Base-by-base conservation (phyloP, 2,797 vertebrate genomes). In the Lutjanus campechanus region DNA sequence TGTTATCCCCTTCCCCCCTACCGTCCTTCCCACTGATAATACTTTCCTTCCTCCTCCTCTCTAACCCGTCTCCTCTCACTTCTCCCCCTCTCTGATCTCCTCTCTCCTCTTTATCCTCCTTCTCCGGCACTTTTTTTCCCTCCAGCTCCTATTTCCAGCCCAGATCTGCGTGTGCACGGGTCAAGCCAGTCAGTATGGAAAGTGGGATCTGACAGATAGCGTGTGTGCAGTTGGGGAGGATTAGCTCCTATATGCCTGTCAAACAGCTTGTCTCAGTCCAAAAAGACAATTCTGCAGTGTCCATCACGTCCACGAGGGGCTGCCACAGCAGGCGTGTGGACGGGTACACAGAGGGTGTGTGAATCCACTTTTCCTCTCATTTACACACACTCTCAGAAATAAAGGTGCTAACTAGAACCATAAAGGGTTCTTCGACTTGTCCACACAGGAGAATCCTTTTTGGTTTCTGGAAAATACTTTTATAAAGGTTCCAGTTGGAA, bases 281-380 rank as follows among this genome's bases (percentile, higher is more conserved):
- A 65, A 54, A 20, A 60, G 56, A 70, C 56, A 8, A 15, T 50
- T 55, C n/a, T 76, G 81, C 79, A 82, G 5, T 80, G 75, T 62
- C 75, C 12, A 22, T 69, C 55, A 50, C 62, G 16, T 70, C 90
- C 88, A 87, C 81, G 70, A 87, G 90, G 82, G 88, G 76, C 78
- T 79, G 78, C 72, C n/a, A 12, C 6, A 56, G 61, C 68, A 82
- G 51, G 41, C 69, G 62, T 58, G 56, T 54, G 68, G 43, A 41
- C 20, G 43, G 72, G 47, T 82, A 20, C 47, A 56, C 17, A 8
- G n/a, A 41, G 19, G 59, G 43, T 13, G 56, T 75, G 55, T 79
- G 61, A 69, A 78, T 84, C 72, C 80, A 69, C 61, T 85, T 62
- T 58, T 60, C 54, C 69, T 40, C 79, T 82, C 64, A 36, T 36